Evolutionary conservation across 2,113 vertebrate genomes (phyloP).

Genomic region (Pungitius pungitius): DNA sequence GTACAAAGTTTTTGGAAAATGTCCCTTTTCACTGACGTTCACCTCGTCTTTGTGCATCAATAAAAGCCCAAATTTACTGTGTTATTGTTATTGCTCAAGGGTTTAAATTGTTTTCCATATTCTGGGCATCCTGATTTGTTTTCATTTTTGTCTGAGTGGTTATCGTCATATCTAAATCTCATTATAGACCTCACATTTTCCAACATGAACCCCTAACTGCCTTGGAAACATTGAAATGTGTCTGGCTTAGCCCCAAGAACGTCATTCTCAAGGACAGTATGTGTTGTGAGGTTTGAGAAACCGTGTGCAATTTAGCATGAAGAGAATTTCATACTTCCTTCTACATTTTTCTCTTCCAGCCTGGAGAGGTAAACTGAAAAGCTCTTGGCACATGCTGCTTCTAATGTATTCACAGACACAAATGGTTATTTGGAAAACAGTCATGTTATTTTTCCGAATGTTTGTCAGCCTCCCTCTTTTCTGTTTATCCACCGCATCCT

Average conservation of each 20-base stretch:
- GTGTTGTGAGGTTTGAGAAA: slow-evolving; percentile 54
- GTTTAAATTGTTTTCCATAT: slow-evolving; percentile 20
- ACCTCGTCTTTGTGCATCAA: not conserved
- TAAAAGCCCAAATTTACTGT: slow-evolving; percentile 14
- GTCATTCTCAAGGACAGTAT: slow-evolving; percentile 39
- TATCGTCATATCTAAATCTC: slow-evolving; percentile 23
- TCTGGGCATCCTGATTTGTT: slow-evolving; percentile 19
- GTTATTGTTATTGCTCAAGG: not conserved
- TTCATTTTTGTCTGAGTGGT: slow-evolving; percentile 5
- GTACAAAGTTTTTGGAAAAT: slow-evolving; percentile 22
- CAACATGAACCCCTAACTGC: slow-evolving; percentile 23
- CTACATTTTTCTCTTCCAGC: slow-evolving; percentile 49
- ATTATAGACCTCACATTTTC: slow-evolving; percentile 12
- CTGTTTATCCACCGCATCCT: slow-evolving; percentile 4
- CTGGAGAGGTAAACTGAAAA: slow-evolving; percentile 46
- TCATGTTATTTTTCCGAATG: slow-evolving; percentile 45
- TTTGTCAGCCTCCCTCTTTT: slow-evolving; percentile 18
- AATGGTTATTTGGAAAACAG: slow-evolving; percentile 54
- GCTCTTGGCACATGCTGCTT: slow-evolving; percentile 41
- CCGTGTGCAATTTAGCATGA: slow-evolving; percentile 68
- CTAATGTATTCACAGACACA: slow-evolving; percentile 58
- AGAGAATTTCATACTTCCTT: slow-evolving; percentile 64
- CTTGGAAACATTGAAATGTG: slow-evolving; percentile 39
- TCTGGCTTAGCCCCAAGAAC: slow-evolving; percentile 22
- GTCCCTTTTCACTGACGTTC: not conserved